Base-by-base conservation (phyloP, 2,797 vertebrate species). In the Phalanger gymnotis region DNA sequence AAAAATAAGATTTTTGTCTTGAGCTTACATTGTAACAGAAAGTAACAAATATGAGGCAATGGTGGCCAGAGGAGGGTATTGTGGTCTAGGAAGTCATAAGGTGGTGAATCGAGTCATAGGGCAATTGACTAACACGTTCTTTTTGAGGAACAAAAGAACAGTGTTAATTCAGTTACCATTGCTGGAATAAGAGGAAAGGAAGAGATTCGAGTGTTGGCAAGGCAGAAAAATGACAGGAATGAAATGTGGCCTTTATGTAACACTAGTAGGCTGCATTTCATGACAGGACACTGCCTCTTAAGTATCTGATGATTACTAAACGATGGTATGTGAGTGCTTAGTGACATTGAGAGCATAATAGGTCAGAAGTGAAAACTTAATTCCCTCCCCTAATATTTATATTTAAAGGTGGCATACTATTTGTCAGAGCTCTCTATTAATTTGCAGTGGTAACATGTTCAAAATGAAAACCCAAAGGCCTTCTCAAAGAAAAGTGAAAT, bases 331-430 rank as follows among this genome's bases (percentile, higher is more conserved):
- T 73, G 31, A 52, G 90, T 52, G 93, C 92, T 53, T 27, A 66
- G 57, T 87, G 92, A 81, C 16, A 10, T 90, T 54, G 52, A 56
- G 90, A 34, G 10, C 73, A 91, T 7, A 54, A 91, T 5, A 92
- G 92, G 57, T 91, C 61, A 73, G 34, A 94, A 92, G 12, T 51
- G 55, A 73, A 92, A 53, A 90, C 58, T 92, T 66, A 91, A 40
- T 4, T 13, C 87, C 92, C 92, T n/a, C 5, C 0, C 3, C 19
- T 54, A 92, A 6, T 93, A 57, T 58, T 97, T 96, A 53, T n/a
- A 95, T 30, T 51, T 92, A 95, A 94, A 92, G 34, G 27, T 94
- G 51, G 16, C 54, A 96, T 92, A 53, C 31, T 2, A 58, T 87
- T 66, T 92, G 66, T 19, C 4, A 14, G 90, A 58, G 30, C 28